Percentiles rank a stretch among this genome's conserved stretches.
phyloP scores from a whole-genome alignment of 1,140 invertebrate genomes.

The Eumeta japonica region DNA sequence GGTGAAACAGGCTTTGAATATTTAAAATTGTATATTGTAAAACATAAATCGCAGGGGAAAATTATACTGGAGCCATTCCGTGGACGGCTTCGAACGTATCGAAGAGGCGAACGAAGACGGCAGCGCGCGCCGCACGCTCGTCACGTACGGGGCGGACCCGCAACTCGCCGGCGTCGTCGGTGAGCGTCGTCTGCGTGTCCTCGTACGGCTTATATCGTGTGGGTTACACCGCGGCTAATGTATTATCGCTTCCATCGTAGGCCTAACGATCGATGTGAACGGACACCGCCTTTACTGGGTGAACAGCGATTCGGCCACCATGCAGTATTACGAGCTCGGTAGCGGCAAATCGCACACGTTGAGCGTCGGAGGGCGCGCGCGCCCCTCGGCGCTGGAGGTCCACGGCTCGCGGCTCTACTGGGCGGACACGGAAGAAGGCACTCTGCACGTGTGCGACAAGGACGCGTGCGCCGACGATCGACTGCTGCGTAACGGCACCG shows the following conservation, averaged over 20 bases:
- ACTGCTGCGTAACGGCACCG: slow-evolving; percentile 59
- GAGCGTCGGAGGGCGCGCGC: slow-evolving; percentile 27
- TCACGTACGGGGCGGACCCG: slow-evolving; percentile 24
- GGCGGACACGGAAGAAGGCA: slow-evolving; percentile 58
- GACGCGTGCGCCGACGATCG: slow-evolving; percentile 28
- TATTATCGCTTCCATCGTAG: too few relatives aligned
- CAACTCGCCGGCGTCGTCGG: slow-evolving; percentile 23
- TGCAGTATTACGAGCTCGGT: slow-evolving; percentile 66
- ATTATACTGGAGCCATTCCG: slow-evolving; percentile 61
- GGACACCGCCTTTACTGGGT: slow-evolving; percentile 71
- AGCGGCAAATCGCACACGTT: slow-evolving; percentile 46
- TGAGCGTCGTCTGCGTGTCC: slow-evolving; percentile 11
- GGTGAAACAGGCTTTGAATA: too few relatives aligned
- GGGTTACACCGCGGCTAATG: too few relatives aligned
- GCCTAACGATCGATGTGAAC: slow-evolving; percentile 64
- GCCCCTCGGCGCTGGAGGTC: slow-evolving; percentile 61
- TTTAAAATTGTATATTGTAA: too few relatives aligned
- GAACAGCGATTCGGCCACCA: slow-evolving; percentile 57
- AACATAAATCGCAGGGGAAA: slow-evolving; percentile 59
- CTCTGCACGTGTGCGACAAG: slow-evolving; percentile 62
- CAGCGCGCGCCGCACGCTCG: slow-evolving; percentile 45
- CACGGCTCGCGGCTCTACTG: slow-evolving; percentile 62
- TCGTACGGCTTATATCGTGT: too few relatives aligned
- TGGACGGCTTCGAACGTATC: slow-evolving; percentile 52
- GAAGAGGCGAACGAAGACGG: slow-evolving; percentile 71